Conservation (phyloP, 2,113 vertebrate genomes). For the Cottus gobio region DNA sequence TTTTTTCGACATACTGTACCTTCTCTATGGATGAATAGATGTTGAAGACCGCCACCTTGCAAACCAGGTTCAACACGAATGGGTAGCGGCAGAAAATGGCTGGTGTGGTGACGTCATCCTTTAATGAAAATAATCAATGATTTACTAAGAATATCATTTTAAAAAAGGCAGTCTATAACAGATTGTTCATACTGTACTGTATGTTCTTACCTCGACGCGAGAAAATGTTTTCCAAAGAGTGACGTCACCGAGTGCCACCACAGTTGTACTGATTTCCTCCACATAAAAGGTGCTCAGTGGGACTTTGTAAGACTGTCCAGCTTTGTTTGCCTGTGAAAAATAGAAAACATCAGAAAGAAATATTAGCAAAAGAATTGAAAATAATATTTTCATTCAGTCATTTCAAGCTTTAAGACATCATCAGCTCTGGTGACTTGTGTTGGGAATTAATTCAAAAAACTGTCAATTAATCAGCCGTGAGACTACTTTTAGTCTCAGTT, state of each 20-base stretch:
- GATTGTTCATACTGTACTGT: background rate
- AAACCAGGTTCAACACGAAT: slow-evolving; percentile 69
- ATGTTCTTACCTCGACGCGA: slow-evolving; percentile 56
- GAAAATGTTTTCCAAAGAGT: background rate
- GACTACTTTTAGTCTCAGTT: background rate
- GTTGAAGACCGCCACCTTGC: slow-evolving; percentile 64
- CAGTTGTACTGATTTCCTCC: slow-evolving; percentile 32
- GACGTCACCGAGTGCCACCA: background rate
- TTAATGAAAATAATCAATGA: background rate
- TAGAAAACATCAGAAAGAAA: background rate
- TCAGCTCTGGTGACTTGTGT: too few relatives aligned
- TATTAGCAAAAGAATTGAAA: too few relatives aligned
- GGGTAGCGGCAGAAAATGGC: slow-evolving; percentile 79
- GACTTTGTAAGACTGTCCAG: slow-evolving; percentile 65
- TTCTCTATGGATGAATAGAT: background rate
- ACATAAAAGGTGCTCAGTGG: slow-evolving; percentile 77
- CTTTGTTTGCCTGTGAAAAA: slow-evolving; percentile 75
- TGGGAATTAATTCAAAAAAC: background rate
- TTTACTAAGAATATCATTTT: background rate
- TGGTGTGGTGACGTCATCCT: slow-evolving; percentile 57
- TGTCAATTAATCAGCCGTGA: background rate
- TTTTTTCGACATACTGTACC: slow-evolving; percentile 52
- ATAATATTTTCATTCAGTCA: too few relatives aligned
- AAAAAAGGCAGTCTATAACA: background rate
- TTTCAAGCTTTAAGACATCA: too few relatives aligned